These are phyloP conservation scores for Drosophila lutescens DNA, from an alignment of 2,888 invertebrate genomes.

Conservation along the genomic window DNA sequence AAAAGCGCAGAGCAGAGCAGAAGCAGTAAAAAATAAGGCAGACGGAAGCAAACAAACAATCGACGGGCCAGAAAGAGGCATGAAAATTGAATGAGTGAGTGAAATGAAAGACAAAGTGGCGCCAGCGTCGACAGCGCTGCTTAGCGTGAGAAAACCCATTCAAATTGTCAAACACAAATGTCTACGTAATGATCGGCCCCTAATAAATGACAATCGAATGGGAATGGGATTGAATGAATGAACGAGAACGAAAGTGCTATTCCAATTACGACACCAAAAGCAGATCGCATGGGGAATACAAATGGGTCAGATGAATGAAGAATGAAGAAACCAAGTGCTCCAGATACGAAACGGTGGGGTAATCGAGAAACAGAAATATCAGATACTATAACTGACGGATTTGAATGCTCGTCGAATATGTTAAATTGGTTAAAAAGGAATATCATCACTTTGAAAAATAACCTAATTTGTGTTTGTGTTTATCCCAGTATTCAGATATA, in stretches of 20 bases:
- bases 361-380: neutral
- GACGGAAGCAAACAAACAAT: constrained; percentile 54
- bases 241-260: constrained; percentile 38
- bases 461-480: too few species aligned
- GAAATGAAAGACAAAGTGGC: constrained; percentile 72
- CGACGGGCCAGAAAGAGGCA: constrained; percentile 49
- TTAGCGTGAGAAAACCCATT: constrained; percentile 75
- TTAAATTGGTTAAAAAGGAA: too few species aligned
- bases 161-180: constrained; percentile 66
- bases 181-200: constrained; percentile 63
- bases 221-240: constrained; percentile 21
- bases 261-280: constrained; percentile 23
- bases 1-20: constrained; percentile 11
- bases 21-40: constrained; percentile 22
- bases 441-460: too few species aligned
- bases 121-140: constrained; percentile 62
- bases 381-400: neutral
- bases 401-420: neutral
- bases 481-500: too few species aligned
- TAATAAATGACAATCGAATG: constrained; percentile 65
- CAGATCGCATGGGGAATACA: constrained; percentile 12
- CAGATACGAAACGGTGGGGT: neutral
- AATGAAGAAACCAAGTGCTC: neutral
- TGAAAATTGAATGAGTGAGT: constrained; percentile 50
- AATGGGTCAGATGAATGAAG: neutral